Conservation (phyloP, 2,888 invertebrate species). For the Andrena hattorfiana region DNA sequence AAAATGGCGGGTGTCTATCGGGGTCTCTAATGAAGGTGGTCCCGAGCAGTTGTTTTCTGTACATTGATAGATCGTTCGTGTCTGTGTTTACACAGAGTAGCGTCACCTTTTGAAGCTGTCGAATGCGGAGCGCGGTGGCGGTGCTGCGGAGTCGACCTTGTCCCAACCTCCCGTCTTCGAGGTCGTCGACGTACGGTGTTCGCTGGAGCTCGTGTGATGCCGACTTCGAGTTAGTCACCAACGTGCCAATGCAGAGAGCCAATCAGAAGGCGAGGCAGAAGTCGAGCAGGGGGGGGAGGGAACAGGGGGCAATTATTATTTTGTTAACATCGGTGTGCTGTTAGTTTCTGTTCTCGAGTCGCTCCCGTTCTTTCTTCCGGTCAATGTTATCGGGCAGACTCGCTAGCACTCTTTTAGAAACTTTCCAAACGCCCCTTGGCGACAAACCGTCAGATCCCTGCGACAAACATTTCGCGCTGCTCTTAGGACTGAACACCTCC, state of each 20-base stretch:
- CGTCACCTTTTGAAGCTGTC: conserved; percentile 84
- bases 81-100: conserved; percentile 49
- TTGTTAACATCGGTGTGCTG: conserved; percentile 65
- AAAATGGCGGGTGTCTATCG: conserved; percentile 8
- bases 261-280: conserved; percentile 69
- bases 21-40: background rate
- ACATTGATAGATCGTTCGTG: conserved; percentile 16
- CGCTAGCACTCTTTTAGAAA: background rate
- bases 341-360: conserved; percentile 43
- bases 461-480: background rate
- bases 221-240: conserved; percentile 82
- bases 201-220: conserved; percentile 84
- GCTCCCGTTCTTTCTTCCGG: conserved; percentile 17
- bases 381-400: conserved; percentile 23
- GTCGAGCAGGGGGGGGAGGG: conserved; percentile 61
- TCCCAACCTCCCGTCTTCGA: conserved; percentile 83
- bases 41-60: background rate
- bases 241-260: conserved; percentile 78
- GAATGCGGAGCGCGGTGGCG: conserved; percentile 82
- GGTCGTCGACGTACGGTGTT: conserved; percentile 82
- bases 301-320: conserved; percentile 71
- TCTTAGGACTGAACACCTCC: no score
- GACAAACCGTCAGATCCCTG: conserved; percentile 12
- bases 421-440: conserved; percentile 41
- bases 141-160: conserved; percentile 78